phyloP scores from a whole-genome alignment of 2,888 invertebrate genomes.

The Eupithecia inturbata region DNA sequence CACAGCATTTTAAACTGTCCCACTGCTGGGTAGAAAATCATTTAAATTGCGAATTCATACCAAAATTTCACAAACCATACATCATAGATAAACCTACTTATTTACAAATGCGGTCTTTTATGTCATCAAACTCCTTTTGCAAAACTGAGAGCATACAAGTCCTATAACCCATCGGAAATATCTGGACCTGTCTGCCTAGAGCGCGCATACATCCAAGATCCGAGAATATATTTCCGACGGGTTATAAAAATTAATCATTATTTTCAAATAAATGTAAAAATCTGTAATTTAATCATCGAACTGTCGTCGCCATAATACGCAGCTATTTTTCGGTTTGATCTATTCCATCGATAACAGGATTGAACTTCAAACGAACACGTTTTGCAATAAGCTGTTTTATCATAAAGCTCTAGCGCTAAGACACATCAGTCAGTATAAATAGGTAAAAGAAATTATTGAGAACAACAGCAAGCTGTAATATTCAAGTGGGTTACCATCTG shows the following conservation, averaged over 20 bases:
- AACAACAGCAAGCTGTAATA: neutral
- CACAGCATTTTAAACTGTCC: neutral
- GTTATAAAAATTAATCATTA: neutral
- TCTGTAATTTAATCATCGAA: neutral
- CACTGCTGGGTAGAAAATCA: neutral
- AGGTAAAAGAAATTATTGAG: neutral
- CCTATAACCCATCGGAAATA: no score
- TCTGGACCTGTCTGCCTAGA: no score
- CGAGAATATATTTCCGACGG: no score
- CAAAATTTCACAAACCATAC: neutral
- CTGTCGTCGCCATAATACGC: neutral
- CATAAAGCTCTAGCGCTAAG: neutral
- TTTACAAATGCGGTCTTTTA: constrained; percentile 26
- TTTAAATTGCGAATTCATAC: neutral
- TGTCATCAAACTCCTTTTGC: constrained; percentile 16
- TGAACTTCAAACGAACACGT: neutral
- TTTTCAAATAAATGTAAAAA: constrained; percentile 71
- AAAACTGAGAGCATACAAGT: constrained; percentile 38
- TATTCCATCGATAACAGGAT: neutral
- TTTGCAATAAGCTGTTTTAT: constrained; percentile 5
- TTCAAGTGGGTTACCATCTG: neutral
- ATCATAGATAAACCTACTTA: constrained; percentile 14
- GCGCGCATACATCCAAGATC: no score
- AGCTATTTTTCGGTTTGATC: neutral
- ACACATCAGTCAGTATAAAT: neutral